phyloP scores from a whole-genome alignment of 2,113 vertebrate species.

The Oncorhynchus tshawytscha region DNA sequence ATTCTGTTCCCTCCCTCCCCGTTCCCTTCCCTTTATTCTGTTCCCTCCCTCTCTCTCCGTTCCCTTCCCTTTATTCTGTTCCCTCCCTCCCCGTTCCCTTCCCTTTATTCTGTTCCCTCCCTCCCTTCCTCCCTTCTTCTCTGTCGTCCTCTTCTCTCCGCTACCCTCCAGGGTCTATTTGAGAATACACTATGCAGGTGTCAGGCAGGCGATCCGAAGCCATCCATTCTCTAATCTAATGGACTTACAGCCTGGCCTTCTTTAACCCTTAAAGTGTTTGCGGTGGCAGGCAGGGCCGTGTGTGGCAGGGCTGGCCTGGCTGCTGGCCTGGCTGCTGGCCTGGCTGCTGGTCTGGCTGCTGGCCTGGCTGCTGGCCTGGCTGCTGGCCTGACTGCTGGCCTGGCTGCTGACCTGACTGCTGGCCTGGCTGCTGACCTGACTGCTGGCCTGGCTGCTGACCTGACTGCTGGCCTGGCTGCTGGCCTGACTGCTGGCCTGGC shows the following conservation, averaged over 20 bases:
- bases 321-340: no score
- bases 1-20: no score
- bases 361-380: background rate
- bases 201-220: background rate
- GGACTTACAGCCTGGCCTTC: conserved; percentile 4
- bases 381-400: background rate
- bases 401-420: no score
- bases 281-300: background rate
- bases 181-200: background rate
- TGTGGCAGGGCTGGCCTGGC: no score
- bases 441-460: no score
- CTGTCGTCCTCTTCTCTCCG: background rate
- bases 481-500: background rate
- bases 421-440: background rate
- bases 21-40: no score
- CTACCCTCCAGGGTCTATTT: conserved; percentile 1
- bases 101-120: background rate
- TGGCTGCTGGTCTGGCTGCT: no score
- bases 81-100: no score
- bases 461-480: background rate
- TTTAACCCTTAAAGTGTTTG: conserved; percentile 11
- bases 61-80: no score
- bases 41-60: no score
- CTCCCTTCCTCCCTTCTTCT: no score
- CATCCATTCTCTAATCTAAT: conserved; percentile 16